phyloP scores from a whole-genome alignment of 2,113 vertebrate genomes.

The Orthochromis malagaraziensis region DNA sequence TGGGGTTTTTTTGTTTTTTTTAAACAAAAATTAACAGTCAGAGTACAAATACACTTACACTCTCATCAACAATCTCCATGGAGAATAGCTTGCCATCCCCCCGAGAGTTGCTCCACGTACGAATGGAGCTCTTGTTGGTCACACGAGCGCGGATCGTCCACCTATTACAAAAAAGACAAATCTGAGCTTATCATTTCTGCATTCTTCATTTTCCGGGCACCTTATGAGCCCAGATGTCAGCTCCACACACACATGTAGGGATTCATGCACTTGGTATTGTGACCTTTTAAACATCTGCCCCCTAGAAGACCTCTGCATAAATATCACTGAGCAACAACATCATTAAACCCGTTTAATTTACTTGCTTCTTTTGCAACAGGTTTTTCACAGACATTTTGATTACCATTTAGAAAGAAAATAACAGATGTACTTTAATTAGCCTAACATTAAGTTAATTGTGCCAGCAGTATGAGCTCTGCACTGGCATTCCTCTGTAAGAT shows the following conservation, averaged over 20 bases:
- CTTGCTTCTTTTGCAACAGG: background rate
- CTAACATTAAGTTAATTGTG: background rate
- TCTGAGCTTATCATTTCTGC: background rate
- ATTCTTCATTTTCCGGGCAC: background rate
- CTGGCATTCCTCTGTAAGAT: background rate
- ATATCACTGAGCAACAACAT: background rate
- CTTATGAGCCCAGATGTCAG: background rate
- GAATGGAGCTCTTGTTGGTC: conserved; percentile 90
- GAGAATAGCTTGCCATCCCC: conserved; percentile 97
- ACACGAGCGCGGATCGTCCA: conserved; percentile 94
- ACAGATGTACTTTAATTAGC: background rate
- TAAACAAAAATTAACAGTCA: background rate
- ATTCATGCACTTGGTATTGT: background rate
- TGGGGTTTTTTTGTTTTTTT: fast-evolving
- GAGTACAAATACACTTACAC: conserved; percentile 71
- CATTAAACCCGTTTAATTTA: background rate
- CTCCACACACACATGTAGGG: background rate
- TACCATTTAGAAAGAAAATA: background rate
- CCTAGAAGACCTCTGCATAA: background rate
- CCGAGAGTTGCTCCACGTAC: conserved; percentile 95
- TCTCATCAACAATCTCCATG: conserved; percentile 93
- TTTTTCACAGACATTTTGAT: background rate
- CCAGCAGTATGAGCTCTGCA: background rate
- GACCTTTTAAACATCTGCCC: background rate
- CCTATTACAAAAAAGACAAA: conserved; percentile 56